Conservation (phyloP, 2,888 invertebrate species). For the Drosophila lacicola region DNA sequence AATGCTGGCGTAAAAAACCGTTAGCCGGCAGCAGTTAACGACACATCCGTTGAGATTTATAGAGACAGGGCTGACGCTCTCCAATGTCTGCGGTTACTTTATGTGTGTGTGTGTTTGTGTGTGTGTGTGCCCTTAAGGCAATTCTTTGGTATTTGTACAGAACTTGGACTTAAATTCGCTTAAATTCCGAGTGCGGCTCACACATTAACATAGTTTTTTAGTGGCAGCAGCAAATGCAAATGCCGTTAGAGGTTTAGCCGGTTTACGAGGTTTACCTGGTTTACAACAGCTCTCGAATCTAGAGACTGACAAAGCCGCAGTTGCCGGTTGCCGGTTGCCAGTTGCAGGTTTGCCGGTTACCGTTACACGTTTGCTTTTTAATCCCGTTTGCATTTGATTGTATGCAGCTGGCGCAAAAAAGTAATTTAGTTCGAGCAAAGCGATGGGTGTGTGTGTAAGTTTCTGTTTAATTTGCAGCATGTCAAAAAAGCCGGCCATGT, state of each 20-base stretch:
- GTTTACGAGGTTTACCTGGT: conserved; percentile 62
- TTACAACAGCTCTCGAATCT: conserved; percentile 43
- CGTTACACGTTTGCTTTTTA: conserved; percentile 71
- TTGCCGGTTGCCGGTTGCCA: conserved; percentile 26
- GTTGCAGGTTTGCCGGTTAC: conserved; percentile 49
- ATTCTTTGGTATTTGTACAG: conserved; percentile 5
- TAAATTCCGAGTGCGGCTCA: conserved; percentile 51
- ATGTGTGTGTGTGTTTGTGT: conserved; percentile 24
- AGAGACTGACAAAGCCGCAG: conserved; percentile 50
- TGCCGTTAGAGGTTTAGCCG: conserved; percentile 65
- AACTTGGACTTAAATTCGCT: conserved; percentile 64
- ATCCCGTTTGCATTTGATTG: conserved; percentile 78
- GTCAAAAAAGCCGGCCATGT: conserved; percentile 70
- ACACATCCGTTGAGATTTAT: conserved; percentile 76
- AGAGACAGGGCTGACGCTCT: conserved; percentile 55
- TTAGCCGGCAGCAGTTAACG: conserved; percentile 72
- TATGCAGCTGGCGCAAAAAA: conserved; percentile 71
- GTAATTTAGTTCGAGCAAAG: conserved; percentile 71
- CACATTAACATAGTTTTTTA: conserved; percentile 74
- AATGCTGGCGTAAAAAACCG: conserved; percentile 36
- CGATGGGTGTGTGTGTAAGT: conserved; percentile 33
- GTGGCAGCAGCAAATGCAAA: conserved; percentile 60
- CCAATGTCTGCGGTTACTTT: conserved; percentile 69
- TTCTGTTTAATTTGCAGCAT: conserved; percentile 78
- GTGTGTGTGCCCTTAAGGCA: conserved; percentile 46